phyloP scores from a whole-genome alignment of 2,113 vertebrate species.

The Nothocercus nigrocapillus region DNA sequence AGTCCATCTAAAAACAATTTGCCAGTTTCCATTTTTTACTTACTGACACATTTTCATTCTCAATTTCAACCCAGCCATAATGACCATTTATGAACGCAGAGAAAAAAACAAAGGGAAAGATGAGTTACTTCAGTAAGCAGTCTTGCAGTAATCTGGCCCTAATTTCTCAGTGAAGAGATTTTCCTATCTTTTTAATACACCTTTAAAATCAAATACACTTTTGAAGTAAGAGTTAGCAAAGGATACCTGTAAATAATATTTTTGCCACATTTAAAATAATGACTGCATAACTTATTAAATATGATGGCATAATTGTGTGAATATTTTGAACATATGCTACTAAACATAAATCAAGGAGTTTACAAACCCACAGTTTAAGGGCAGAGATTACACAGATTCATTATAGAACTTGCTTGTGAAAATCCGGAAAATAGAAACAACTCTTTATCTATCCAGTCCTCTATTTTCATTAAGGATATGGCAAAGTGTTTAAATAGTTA shows the following conservation, averaged over 20 bases:
- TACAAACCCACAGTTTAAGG: neutral
- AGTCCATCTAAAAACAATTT: neutral
- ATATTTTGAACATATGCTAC: neutral
- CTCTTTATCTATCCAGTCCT: neutral
- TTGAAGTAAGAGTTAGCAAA: neutral
- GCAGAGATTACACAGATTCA: neutral
- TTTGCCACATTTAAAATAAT: neutral
- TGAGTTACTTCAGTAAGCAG: neutral
- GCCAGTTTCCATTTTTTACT: neutral
- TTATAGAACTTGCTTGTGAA: neutral
- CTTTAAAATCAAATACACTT: neutral
- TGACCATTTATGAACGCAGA: neutral
- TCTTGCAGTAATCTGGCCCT: neutral
- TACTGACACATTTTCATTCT: neutral
- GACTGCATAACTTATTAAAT: neutral
- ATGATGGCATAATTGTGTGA: neutral
- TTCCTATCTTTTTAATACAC: neutral
- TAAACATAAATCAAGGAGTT: conserved; percentile 55
- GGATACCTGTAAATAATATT: neutral
- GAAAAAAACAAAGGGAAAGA: neutral
- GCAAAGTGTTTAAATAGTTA: neutral
- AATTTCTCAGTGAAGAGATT: neutral
- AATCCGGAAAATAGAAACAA: neutral
- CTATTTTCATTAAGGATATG: neutral
- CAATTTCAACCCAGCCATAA: neutral